phyloP scores from a whole-genome alignment of 2,797 vertebrate genomes.

The Carapus acus region DNA sequence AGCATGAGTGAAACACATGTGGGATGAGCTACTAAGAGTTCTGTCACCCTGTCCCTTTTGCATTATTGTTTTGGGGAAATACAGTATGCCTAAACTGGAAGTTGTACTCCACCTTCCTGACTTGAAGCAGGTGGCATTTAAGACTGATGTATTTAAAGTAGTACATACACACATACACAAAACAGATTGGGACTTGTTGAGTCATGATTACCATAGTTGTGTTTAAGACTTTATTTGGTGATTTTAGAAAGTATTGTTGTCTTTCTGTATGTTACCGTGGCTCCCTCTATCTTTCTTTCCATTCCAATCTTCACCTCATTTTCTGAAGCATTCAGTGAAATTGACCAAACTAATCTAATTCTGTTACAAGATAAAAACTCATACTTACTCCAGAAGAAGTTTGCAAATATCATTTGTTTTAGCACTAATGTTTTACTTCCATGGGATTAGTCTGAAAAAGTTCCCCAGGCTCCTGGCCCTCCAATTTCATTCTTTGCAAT shows the following conservation, averaged over 20 bases:
- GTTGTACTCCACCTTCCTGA: not conserved
- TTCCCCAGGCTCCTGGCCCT: constrained; percentile 10
- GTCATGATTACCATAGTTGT: too few species aligned
- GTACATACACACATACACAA: not conserved
- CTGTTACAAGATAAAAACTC: too few species aligned
- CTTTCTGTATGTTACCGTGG: too few species aligned
- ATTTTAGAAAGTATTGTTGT: too few species aligned
- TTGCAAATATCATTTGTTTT: constrained; percentile 10
- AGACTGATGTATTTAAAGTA: constrained; percentile 11
- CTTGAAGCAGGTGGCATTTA: constrained; percentile 55
- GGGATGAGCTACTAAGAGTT: not conserved
- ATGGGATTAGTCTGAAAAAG: constrained; percentile 5
- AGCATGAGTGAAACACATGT: not conserved
- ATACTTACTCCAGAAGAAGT: too few species aligned
- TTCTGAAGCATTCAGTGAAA: not conserved
- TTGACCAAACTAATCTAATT: not conserved
- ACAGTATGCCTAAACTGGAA: too few species aligned
- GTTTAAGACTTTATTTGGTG: too few species aligned
- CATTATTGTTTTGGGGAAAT: too few species aligned
- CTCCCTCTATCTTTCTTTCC: too few species aligned
- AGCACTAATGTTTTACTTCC: constrained; percentile 4
- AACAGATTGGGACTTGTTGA: too few species aligned
- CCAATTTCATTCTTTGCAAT: constrained; percentile 19
- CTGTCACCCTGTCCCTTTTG: not conserved
- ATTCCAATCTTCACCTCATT: too few species aligned